Evolutionary conservation across 2,113 vertebrate genomes (phyloP).

Genomic region (Hippocampus comes): DNA sequence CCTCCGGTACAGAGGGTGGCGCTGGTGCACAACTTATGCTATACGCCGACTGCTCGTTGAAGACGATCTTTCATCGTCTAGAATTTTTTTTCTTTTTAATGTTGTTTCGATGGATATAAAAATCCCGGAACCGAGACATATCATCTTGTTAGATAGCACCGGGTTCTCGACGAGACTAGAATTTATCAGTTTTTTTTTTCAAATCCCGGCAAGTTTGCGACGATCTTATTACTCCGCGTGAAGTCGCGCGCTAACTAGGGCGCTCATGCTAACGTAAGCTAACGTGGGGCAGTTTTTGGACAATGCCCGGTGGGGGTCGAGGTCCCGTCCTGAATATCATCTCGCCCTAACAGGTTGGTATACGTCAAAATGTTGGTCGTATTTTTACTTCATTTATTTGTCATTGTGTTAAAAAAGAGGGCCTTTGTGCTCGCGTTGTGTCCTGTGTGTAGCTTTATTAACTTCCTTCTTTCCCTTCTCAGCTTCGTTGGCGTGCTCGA

Average conservation of each 20-base stretch:
- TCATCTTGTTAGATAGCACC: not conserved
- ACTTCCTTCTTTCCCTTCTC: not conserved
- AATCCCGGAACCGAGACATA: not conserved
- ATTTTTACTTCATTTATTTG: fast-evolving
- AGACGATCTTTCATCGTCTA: not conserved
- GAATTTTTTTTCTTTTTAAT: not conserved
- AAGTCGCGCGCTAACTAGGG: conserved; percentile 33
- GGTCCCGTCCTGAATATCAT: not conserved
- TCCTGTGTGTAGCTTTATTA: not conserved
- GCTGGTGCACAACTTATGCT: not conserved
- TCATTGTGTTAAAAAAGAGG: not conserved
- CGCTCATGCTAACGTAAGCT: conserved; percentile 39
- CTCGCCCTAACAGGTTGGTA: conserved; percentile 15
- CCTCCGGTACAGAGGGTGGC: not conserved
- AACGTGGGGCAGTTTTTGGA: not conserved
- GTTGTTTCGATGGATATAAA: not conserved
- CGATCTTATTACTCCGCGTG: not conserved
- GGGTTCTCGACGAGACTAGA: not conserved
- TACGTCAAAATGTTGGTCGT: not conserved
- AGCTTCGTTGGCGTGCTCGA: not conserved
- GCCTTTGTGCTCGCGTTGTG: not conserved
- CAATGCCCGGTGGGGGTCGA: not conserved
- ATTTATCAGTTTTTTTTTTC: not conserved
- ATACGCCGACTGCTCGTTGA: not conserved
- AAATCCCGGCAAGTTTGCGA: not conserved